phyloP scores from a whole-genome alignment of 2,888 invertebrate species.

The Hyppa rectilinea region DNA sequence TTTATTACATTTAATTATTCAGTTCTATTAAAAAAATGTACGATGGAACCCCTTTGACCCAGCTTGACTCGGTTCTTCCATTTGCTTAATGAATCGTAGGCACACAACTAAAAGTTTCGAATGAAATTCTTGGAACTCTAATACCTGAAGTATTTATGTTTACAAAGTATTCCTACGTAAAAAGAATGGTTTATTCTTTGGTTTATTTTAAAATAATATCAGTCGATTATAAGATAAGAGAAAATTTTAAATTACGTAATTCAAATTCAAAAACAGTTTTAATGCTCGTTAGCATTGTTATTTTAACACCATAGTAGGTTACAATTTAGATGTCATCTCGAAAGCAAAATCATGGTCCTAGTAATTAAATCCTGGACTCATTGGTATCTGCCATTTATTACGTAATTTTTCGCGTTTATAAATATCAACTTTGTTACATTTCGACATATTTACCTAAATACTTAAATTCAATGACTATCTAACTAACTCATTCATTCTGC shows the following conservation, averaged over 20 bases:
- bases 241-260: not conserved
- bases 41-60: not conserved
- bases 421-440: too few relatives aligned
- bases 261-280: not conserved
- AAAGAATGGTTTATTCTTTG: conserved; percentile 11
- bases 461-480: too few relatives aligned
- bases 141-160: conserved; percentile 35
- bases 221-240: not conserved
- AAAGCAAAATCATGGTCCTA: not conserved
- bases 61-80: conserved; percentile 17
- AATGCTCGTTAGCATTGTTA: not conserved
- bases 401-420: too few relatives aligned
- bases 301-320: not conserved
- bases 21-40: not conserved
- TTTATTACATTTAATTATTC: accelerated
- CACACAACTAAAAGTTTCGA: conserved; percentile 43
- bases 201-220: not conserved
- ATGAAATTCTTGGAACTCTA: conserved; percentile 38
- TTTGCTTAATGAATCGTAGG: conserved; percentile 57
- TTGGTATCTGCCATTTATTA: not conserved
- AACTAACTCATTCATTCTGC: too few relatives aligned
- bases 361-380: too few relatives aligned
- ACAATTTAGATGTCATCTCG: not conserved
- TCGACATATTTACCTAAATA: too few relatives aligned
- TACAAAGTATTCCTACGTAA: conserved; percentile 17